Evolutionary conservation across 2,888 invertebrate genomes (phyloP), one percentile per base, ranked within the genome.

Genomic region (Ophion costatus): DNA sequence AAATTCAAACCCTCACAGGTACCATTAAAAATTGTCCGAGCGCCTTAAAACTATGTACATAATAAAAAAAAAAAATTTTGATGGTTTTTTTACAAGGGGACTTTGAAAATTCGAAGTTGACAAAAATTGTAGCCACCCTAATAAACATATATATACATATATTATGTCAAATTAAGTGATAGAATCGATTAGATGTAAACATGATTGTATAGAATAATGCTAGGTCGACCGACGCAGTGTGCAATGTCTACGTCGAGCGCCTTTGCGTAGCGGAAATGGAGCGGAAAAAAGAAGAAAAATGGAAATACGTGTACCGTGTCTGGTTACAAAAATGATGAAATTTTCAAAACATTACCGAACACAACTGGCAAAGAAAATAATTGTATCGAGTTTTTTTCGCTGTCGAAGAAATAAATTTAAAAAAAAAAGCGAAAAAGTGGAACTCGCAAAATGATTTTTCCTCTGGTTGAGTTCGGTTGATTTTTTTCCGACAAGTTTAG

Each of bases 221-320:
- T 75, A 82, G 78, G 86, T 85, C 82, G 71, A 64, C 66, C 81
- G 73, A 85, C 78, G 80, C 80, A 67, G 81, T 67, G 83, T 86
- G 86, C 86, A 85, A 85, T 86, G 85, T 81, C 81, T 81, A 80
- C 63, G 78, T 69, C 57, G 24, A 75, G 69, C 51, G 63, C 33
- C 56, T 42, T 59, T 63, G 20, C 9, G 4, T 20, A 76, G 59
- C 79, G 33, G 22, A 45, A 78, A 51, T 51, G 14, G 17, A 38
- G 11, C 57, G 51, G 71, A 11, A 75, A 56, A 69, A 70, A 57
- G 17, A 64, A 29, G 57, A 76, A 38, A 57, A 82, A n/a, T n/a
- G n/a, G n/a, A n/a, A n/a, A n/a, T 59, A 20, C 20, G 17, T 63
- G 51, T 69, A 59, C 64, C 61, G 5, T 22, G 51, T 42, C 7